A percentile compares a stretch with the other conserved stretches of the same genome.
phyloP scores from a whole-genome alignment of 2,113 vertebrate species.

The Notarius lentiginosus region DNA sequence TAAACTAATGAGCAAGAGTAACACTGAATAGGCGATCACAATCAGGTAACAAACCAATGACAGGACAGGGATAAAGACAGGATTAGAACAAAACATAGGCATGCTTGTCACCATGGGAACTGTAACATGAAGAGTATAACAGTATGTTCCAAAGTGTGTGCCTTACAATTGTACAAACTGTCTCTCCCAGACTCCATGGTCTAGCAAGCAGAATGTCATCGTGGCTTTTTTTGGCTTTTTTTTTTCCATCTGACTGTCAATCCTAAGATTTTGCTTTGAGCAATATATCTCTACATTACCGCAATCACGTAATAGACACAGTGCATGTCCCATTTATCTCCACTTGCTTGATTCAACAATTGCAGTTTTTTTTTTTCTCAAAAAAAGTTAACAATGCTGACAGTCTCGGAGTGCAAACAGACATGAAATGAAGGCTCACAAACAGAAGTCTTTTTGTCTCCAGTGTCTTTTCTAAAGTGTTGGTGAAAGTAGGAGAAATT shows the following conservation, averaged over 20 bases:
- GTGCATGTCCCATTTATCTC: slow-evolving; percentile 38
- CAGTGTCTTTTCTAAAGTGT: slow-evolving; percentile 35
- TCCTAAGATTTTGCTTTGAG: background rate
- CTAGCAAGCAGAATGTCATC: background rate
- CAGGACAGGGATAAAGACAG: background rate
- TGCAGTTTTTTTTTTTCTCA: background rate
- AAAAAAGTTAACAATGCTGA: slow-evolving; percentile 42
- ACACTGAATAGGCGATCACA: background rate
- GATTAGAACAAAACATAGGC: background rate
- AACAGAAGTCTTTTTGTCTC: slow-evolving; percentile 21
- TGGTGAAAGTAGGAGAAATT: slow-evolving; percentile 21
- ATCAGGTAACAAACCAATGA: no score
- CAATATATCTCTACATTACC: slow-evolving; percentile 1
- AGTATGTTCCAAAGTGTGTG: background rate
- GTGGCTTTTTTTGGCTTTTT: background rate
- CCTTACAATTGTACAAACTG: background rate
- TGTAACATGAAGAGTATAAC: background rate
- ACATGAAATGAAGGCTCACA: slow-evolving; percentile 35
- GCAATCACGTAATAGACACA: slow-evolving; percentile 5
- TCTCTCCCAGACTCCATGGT: background rate
- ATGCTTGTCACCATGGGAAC: background rate
- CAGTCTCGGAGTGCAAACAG: slow-evolving; percentile 15
- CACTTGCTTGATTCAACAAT: slow-evolving; percentile 27
- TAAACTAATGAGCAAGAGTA: background rate
- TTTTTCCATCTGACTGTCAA: background rate